Percentiles rank a stretch among this genome's conserved stretches.
Conservation (phyloP, 1,140 invertebrate genomes). For the Chlorops oryzae region DNA sequence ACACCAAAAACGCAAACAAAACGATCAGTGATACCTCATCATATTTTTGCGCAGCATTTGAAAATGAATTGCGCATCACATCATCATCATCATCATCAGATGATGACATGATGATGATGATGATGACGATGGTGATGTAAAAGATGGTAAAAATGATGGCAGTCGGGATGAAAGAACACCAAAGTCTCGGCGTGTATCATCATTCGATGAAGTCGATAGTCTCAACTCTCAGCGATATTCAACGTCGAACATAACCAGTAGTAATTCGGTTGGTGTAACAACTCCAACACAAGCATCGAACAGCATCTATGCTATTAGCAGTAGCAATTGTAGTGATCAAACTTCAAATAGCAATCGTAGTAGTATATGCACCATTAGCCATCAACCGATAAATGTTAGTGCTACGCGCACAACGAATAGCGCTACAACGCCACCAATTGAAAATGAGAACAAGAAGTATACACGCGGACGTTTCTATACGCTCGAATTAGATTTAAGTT, state of each 20-base stretch:
- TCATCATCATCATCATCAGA: too few relatives aligned
- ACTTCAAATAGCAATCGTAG: slow-evolving; percentile 23
- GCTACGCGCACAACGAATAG: not conserved
- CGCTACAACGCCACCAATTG: slow-evolving; percentile 11
- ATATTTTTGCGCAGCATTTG: not conserved
- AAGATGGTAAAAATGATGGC: slow-evolving; percentile 9
- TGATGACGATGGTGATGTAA: slow-evolving; percentile 13
- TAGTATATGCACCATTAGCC: slow-evolving; percentile 24
- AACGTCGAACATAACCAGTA: too few relatives aligned
- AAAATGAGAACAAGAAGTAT: slow-evolving; percentile 34
- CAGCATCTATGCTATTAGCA: slow-evolving; percentile 8
- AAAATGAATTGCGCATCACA: slow-evolving; percentile 22
- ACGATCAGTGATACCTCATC: not conserved
- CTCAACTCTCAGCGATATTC: too few relatives aligned
- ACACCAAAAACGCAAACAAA: slow-evolving; percentile 3
- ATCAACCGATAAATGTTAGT: slow-evolving; percentile 14
- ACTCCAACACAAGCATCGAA: not conserved
- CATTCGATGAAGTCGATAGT: too few relatives aligned
- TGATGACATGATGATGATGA: too few relatives aligned
- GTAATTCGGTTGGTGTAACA: too few relatives aligned
- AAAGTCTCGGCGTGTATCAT: too few relatives aligned
- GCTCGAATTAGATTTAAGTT: slow-evolving; percentile 42
- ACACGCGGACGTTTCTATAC: slow-evolving; percentile 40
- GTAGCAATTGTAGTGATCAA: slow-evolving; percentile 19
- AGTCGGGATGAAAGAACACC: too few relatives aligned